phyloP scores from a whole-genome alignment of 1,140 invertebrate genomes.

The Dysdera silvatica region DNA sequence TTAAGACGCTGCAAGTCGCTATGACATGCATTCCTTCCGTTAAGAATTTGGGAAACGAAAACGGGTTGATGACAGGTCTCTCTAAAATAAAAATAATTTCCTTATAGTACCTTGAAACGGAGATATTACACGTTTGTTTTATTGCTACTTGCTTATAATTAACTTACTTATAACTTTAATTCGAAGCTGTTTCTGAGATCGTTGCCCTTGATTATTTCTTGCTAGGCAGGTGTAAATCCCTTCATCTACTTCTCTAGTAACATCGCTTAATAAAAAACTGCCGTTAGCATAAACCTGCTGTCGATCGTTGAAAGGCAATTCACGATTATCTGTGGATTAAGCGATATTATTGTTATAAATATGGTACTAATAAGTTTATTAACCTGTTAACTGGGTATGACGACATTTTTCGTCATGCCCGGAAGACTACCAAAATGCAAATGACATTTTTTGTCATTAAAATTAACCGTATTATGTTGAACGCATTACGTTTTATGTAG shows the following conservation, averaged over 20 bases:
- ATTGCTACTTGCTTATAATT: background rate
- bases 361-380: too few relatives aligned
- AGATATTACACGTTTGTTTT: too few relatives aligned
- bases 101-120: background rate
- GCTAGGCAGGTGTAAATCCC: slow-evolving; percentile 89
- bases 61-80: slow-evolving; percentile 39
- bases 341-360: too few relatives aligned
- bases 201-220: slow-evolving; percentile 79
- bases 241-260: slow-evolving; percentile 81
- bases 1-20: slow-evolving; percentile 72
- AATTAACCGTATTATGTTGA: too few relatives aligned
- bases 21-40: slow-evolving; percentile 74
- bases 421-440: too few relatives aligned
- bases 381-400: too few relatives aligned
- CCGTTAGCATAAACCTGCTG: slow-evolving; percentile 89
- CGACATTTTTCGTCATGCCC: too few relatives aligned
- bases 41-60: slow-evolving; percentile 55
- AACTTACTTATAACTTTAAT: slow-evolving; percentile 89
- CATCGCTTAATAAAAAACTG: slow-evolving; percentile 85
- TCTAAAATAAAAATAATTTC: slow-evolving; percentile 14
- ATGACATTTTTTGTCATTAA: too few relatives aligned
- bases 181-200: slow-evolving; percentile 72
- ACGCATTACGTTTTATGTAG: too few relatives aligned
- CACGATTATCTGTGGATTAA: slow-evolving; percentile 54
- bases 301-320: slow-evolving; percentile 84